Evolutionary conservation across 2,113 vertebrate genomes (phyloP).

Genomic region (Recurvirostra avosetta): DNA sequence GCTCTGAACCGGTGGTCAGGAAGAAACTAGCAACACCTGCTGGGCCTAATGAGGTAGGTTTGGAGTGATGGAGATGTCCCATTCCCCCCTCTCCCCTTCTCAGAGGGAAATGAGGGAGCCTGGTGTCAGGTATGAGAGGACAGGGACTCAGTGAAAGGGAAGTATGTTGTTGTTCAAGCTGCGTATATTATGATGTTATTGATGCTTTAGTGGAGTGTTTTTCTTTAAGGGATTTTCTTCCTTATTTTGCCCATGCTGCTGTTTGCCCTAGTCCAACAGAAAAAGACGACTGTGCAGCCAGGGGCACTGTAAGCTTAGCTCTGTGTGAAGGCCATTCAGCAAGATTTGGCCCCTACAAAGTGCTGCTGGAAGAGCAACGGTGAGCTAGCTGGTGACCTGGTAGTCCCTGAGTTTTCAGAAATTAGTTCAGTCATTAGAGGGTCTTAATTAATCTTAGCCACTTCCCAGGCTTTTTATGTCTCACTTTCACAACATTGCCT

Average conservation of each 20-base stretch:
- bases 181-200: accelerated
- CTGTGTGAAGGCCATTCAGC: background rate
- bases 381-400: background rate
- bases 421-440: background rate
- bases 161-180: background rate
- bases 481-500: background rate
- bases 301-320: background rate
- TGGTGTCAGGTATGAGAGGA: background rate
- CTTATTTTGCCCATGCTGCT: accelerated
- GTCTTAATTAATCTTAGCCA: background rate
- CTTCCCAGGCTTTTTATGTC: background rate
- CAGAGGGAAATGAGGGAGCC: background rate
- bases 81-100: accelerated
- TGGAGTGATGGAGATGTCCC: background rate
- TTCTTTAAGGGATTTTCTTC: background rate
- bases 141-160: background rate
- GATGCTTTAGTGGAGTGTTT: background rate
- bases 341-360: background rate
- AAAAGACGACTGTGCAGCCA: background rate
- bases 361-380: background rate
- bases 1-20: background rate
- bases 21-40: background rate
- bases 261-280: background rate
- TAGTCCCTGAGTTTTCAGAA: background rate
- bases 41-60: background rate